Base-by-base conservation (phyloP, 2,113 vertebrate species). In the Lucifuga dentata region DNA sequence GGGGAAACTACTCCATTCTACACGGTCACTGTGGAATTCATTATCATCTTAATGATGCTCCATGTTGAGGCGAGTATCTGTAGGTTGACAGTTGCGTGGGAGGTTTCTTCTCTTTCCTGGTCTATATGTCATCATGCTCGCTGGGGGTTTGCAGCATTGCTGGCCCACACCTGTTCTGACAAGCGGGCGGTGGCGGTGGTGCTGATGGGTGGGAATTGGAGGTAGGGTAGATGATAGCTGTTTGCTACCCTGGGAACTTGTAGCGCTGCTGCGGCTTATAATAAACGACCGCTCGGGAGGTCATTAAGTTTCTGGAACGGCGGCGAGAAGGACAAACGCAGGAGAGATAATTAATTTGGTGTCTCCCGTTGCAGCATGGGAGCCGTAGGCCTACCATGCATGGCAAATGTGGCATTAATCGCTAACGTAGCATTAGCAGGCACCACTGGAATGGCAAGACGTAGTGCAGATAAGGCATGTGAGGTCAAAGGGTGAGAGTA, bases 211-310 rank as follows among this genome's bases (percentile, higher is more conserved):
- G 70, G 76, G 79, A 76, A 68, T 79, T 75, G 65, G 61, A 78
- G 36, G 55, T 62, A 38, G 71, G 73, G 74, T 81, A 62, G 77
- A 61, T 26, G 39, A 16, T 72, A 55, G 50, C 57, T 70, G 73
- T 50, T 76, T 77, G 51, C 56, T 33, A 29, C 77, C 48, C 43
- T 38, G 73, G 71, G 73, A 86, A 85, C 36, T 67, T 24, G 26
- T 71, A 78, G 51, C 80, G 53, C 70, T 32, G 67, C 79, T 69
- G 63, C 23, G 23, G 81, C 79, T 89, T 73, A 85, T 91, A 88
- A 92, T 92, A 91, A 91, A 93, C 67, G 88, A 90, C 86, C 83
- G 71, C 85, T 84, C 79, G 76, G 88, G 88, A 91, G 90, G 90
- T 91, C 90, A 84, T 93, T 92, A 88, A 60, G 80, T 90, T 85